phyloP scores from a whole-genome alignment of 2,888 invertebrate species.

The Escarpia spicata region DNA sequence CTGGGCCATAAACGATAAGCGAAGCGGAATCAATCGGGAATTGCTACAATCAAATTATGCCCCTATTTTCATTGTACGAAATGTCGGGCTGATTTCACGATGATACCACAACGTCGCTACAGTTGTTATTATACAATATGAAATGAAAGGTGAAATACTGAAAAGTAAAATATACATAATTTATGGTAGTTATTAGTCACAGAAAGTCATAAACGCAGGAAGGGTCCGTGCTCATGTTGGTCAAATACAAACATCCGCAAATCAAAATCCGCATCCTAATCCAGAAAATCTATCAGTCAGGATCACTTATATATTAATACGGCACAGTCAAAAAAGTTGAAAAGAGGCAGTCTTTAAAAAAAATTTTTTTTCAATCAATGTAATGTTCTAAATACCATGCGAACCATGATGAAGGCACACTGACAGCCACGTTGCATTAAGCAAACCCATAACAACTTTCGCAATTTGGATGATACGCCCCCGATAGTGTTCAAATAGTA shows the following conservation, averaged over 20 bases:
- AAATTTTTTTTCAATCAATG: no score
- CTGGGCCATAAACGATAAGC: not conserved
- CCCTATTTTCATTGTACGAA: not conserved
- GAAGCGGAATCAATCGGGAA: not conserved
- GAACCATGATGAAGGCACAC: no score
- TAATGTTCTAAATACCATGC: no score
- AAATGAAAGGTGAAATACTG: not conserved
- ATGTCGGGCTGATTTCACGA: not conserved
- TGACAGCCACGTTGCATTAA: no score
- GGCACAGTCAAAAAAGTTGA: not conserved
- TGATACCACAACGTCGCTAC: not conserved
- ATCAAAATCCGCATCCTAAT: not conserved
- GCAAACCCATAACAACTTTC: no score
- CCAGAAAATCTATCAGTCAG: not conserved
- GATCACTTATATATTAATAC: not conserved
- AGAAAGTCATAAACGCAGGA: not conserved
- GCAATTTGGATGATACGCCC: no score
- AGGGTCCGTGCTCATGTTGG: not conserved
- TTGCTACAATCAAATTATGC: not conserved
- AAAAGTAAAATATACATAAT: not conserved
- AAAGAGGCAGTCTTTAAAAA: no score
- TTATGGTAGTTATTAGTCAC: not conserved
- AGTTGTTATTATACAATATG: not conserved
- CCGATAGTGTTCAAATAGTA: no score
- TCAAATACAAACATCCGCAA: not conserved